Conservation (phyloP, 2,113 vertebrate genomes). For the Dipodomys merriami region DNA sequence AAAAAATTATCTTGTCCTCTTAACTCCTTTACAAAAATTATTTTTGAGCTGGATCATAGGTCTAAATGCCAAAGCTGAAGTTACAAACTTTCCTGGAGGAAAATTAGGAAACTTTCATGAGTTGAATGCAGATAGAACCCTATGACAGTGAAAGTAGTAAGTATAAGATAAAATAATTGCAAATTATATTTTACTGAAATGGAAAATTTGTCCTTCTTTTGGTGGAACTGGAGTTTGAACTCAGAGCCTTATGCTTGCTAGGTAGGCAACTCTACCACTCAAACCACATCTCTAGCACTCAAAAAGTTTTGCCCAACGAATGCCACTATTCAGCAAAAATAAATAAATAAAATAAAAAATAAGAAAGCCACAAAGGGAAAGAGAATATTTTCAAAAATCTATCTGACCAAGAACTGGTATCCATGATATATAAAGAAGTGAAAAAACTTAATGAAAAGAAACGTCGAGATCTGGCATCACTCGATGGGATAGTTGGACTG, state of each 20-base stretch:
- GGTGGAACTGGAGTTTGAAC: too few species aligned
- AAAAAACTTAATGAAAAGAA: neutral
- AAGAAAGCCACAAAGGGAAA: neutral
- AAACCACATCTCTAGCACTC: too few species aligned
- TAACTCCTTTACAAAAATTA: conserved; percentile 17
- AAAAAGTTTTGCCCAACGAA: neutral
- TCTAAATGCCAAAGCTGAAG: conserved; percentile 7
- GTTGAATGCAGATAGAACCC: neutral
- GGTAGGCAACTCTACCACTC: too few species aligned
- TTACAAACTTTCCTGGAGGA: neutral
- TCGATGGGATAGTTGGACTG: neutral
- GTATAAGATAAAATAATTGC: neutral
- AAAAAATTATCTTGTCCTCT: conserved; percentile 30
- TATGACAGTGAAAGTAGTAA: conserved; percentile 6
- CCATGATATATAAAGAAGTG: neutral
- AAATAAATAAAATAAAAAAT: neutral
- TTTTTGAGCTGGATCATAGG: neutral
- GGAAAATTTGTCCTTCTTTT: neutral
- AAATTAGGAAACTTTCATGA: neutral
- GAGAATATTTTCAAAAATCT: neutral
- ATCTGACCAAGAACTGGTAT: conserved; percentile 17
- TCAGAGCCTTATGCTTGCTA: too few species aligned
- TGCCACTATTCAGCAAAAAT: conserved; percentile 12
- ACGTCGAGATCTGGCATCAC: neutral
- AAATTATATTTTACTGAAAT: conserved; percentile 42